A percentile compares a stretch with the other conserved stretches of the same genome.
Evolutionary conservation across 53 echinoderm and acorn worm genomes (phyloP).

Genomic region (Mesocentrotus franciscanus): DNA sequence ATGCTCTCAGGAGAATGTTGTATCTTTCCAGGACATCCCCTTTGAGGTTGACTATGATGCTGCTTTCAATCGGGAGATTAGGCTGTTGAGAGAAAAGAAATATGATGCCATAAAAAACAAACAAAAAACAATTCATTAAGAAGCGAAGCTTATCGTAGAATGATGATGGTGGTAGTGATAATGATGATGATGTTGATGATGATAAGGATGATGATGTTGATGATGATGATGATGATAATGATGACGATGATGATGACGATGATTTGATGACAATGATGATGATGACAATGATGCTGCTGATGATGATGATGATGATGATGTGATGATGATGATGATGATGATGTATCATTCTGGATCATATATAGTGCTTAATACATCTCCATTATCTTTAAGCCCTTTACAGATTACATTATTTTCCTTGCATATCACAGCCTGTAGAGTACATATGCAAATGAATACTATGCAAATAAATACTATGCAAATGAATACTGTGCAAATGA

Average conservation of each 20-base stretch:
- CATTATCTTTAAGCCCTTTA: no score
- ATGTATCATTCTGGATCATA: no score
- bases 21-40: conserved; percentile 90
- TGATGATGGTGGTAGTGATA: not conserved
- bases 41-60: conserved; percentile 87
- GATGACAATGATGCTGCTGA: not conserved
- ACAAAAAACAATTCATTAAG: no score
- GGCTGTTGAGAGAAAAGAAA: conserved; percentile 71
- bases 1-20: conserved; percentile 86
- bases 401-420: no score
- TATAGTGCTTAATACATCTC: no score
- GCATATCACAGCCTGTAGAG: no score
- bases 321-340: not conserved
- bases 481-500: no score
- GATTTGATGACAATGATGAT: not conserved
- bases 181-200: not conserved
- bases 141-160: not conserved
- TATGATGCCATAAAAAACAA: not conserved
- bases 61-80: conserved; percentile 84
- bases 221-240: not conserved
- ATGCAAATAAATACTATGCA: no score
- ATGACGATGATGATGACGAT: not conserved
- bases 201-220: not conserved
- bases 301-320: not conserved
- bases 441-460: no score